Percentiles rank a stretch among this genome's conserved stretches.
Conservation (phyloP, 64 coral and sea anemone species). For the Actinia equina region DNA sequence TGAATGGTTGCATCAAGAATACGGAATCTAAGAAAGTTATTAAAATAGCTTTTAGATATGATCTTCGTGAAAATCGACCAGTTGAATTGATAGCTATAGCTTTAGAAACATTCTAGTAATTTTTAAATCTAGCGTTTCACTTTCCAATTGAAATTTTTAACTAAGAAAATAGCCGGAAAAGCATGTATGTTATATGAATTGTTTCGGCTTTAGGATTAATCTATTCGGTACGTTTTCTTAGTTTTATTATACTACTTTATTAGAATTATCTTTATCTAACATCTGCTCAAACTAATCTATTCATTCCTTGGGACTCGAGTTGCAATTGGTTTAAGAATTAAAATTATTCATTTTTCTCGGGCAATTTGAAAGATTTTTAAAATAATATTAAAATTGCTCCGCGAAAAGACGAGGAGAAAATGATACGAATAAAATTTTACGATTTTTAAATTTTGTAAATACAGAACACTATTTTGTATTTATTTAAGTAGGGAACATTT, state of each 20-base stretch:
- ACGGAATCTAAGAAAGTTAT: not conserved
- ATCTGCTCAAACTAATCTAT: not conserved
- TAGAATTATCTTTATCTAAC: not conserved
- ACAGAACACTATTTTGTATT: not conserved
- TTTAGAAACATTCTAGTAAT: not conserved
- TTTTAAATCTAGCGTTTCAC: not conserved
- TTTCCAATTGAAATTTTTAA: not conserved
- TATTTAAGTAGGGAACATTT: not conserved
- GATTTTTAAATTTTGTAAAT: not conserved
- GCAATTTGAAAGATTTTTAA: not conserved
- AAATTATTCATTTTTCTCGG: not conserved
- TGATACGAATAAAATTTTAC: not conserved
- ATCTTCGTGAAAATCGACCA: not conserved
- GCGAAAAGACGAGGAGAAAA: not conserved
- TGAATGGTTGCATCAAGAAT: not conserved
- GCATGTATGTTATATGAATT: not conserved
- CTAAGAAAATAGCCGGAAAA: not conserved
- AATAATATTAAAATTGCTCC: not conserved
- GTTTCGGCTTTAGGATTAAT: not conserved
- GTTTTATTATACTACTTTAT: not conserved
- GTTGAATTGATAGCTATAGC: not conserved
- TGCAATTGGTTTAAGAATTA: not conserved
- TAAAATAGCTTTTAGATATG: not conserved
- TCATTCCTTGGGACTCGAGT: not conserved
- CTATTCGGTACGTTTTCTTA: not conserved